Evolutionary conservation across 1,140 invertebrate species (phyloP).

Genomic region (Hesperophylax magnus): DNA sequence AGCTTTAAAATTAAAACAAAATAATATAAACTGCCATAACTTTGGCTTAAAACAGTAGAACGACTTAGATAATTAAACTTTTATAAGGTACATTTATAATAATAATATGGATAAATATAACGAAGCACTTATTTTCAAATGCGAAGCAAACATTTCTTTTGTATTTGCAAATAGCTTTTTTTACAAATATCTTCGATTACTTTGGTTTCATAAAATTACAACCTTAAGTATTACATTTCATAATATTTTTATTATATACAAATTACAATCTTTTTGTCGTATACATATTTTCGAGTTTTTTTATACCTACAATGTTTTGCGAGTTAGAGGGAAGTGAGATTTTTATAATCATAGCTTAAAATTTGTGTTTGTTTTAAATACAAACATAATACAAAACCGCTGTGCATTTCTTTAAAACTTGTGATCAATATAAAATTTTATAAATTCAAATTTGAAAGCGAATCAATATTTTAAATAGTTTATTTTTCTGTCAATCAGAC

Average conservation of each 20-base stretch:
- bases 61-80: slow-evolving; percentile 40
- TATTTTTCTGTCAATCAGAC: no score
- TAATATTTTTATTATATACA: slow-evolving; percentile 52
- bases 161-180: slow-evolving; percentile 54
- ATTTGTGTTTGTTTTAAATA: no score
- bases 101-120: slow-evolving; percentile 42
- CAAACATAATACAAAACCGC: no score
- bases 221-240: slow-evolving; percentile 49
- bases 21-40: slow-evolving; percentile 28
- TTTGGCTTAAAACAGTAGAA: slow-evolving; percentile 39
- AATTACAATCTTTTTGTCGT: slow-evolving; percentile 51
- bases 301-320: slow-evolving; percentile 53
- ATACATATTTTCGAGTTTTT: slow-evolving; percentile 57
- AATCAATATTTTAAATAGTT: no score
- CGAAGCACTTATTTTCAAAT: slow-evolving; percentile 47
- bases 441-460: no score
- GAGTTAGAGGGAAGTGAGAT: slow-evolving; percentile 12
- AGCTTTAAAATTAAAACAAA: slow-evolving; percentile 42
- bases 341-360: no score
- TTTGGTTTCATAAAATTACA: slow-evolving; percentile 58
- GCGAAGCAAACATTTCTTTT: slow-evolving; percentile 56
- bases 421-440: no score
- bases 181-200: slow-evolving; percentile 56
- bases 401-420: no score
- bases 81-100: slow-evolving; percentile 48